Base-by-base conservation (phyloP, 2,797 vertebrate species). In the Cyprinodon diabolis region DNA sequence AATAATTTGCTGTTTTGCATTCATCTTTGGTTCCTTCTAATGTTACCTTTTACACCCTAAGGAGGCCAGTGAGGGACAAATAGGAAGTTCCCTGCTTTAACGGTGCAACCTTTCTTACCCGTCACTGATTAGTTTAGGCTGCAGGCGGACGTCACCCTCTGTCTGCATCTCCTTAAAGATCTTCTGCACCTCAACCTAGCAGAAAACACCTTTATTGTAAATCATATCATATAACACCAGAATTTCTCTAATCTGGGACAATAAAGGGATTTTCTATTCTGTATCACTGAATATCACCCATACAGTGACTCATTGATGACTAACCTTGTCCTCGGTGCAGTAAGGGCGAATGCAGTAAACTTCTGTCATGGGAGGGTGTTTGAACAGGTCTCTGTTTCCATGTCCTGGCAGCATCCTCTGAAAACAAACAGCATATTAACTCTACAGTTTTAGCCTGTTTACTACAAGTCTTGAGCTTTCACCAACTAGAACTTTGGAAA, bases 341-440 rank as follows among this genome's bases (percentile, higher is more conserved):
- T 96, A 96, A 0, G 96, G 96, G 68, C 98, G 89, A 81, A 99
- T 96, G 84, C 96, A 96, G 93, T 98, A 99, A 57, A 97, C 95
- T 57, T 95, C 94, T 21, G 96, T 96, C 80, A 94, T 95, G 70
- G 95, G 96, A 63, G 97, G 96, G 75, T 95, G 95, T 92, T 95
- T 96, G 94, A 98, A 99, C 68, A 99, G 95, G 91, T 99, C 98
- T 91, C 98, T 94, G 95, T 96, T 97, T 80, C 96, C 98, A 55
- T 99, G 98, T 92, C 97, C 96, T 67, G 98, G 98, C 91, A 99
- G 92, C 95, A 99, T 96, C 87, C 98, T 97, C 98, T 99, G 94
- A 72, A 71, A 30, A 74, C 45, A 84, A 83, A 90, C 2, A 35
- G 2, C 14, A 3, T 4, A 11, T 51, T 19, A 0, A 67, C 1